Conservation (phyloP, 2,113 vertebrate genomes). For the Malaclemys terrapin region DNA sequence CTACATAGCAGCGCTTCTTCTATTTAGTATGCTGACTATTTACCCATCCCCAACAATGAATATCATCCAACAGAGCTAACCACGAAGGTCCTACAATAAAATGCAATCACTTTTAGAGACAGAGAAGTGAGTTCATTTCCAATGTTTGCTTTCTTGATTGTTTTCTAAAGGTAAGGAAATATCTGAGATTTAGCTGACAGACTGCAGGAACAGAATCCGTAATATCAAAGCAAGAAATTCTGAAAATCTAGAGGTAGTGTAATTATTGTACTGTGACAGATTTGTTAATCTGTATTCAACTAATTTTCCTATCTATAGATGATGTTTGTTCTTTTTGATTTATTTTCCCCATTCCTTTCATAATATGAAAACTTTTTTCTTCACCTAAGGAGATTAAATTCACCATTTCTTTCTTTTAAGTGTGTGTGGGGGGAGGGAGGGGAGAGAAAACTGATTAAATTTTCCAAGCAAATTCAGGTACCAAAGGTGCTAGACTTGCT, state of each 20-base stretch:
- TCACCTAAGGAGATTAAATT: not conserved
- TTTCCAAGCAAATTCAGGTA: not conserved
- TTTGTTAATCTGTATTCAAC: not conserved
- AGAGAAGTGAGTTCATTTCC: not conserved
- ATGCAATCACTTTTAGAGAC: not conserved
- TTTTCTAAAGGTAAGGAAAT: conserved; percentile 10
- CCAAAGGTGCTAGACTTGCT: not conserved
- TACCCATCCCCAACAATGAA: not conserved
- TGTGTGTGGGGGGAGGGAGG: not conserved
- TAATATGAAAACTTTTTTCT: not conserved
- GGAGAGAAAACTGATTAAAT: not conserved
- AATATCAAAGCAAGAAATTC: not conserved
- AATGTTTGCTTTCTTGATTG: not conserved
- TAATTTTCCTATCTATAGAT: not conserved
- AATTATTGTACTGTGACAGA: not conserved
- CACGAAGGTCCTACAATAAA: not conserved
- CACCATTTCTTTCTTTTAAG: not conserved
- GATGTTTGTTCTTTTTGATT: not conserved
- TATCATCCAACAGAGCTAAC: not conserved
- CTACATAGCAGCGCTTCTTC: not conserved
- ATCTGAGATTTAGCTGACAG: not conserved
- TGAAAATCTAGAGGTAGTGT: not conserved
- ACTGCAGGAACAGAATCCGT: not conserved
- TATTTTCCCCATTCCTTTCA: not conserved
- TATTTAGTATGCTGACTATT: not conserved